Base-by-base conservation (phyloP, 2,113 vertebrate species). In the Beaufortia kweichowensis region DNA sequence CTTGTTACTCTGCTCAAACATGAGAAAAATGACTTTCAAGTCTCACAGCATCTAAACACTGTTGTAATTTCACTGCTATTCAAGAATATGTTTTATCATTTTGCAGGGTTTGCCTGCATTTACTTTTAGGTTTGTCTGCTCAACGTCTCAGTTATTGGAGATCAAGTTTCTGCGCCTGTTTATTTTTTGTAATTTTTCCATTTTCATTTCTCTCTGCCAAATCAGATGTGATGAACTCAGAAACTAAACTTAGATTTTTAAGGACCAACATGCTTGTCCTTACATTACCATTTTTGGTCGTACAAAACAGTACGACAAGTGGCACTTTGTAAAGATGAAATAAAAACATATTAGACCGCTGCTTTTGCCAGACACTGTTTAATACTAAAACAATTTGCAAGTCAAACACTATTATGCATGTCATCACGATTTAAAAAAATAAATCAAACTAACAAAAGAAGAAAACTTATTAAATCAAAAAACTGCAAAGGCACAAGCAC, bases 61-160 rank as follows among this genome's bases (percentile, higher is more conserved):
- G 19, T 14, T 55, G 55, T 17, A 74, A 74, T 33, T 61, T 19
- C 11, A 6, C 33, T 62, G 53, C 75, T 35, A 60, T 23, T 50
- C 10, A 46, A 48, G 41, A 39, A 26, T 23, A 59, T n/a, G 33
- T 35, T 68, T 53, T 26, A 21, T 62, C 8, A 60, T 39, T 76
- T 61, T 29, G 28, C 46, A 33, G 14, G 53, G 60, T 41, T 77
- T 15, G 24, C 15, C 55, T 56, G 31, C 24, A 26, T 43, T 48
- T 10, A 1, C 66, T 53, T 70, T 62, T 9, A 70, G 14, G 41
- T 53, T 50, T 26, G 29, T 28, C 28, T 43, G 48, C 60, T 23
- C 31, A 62, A 53, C 12, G 28, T 71, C 53, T 74, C 29, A 24
- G 12, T 57, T 15, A 29, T 31, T 31, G 65, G n/a, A 81, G 62